Percentiles rank a stretch among this genome's conserved stretches.
These are phyloP conservation scores for Rhabdomys dilectus DNA, from an alignment of 2,113 vertebrate species.

Conservation along the genomic window DNA sequence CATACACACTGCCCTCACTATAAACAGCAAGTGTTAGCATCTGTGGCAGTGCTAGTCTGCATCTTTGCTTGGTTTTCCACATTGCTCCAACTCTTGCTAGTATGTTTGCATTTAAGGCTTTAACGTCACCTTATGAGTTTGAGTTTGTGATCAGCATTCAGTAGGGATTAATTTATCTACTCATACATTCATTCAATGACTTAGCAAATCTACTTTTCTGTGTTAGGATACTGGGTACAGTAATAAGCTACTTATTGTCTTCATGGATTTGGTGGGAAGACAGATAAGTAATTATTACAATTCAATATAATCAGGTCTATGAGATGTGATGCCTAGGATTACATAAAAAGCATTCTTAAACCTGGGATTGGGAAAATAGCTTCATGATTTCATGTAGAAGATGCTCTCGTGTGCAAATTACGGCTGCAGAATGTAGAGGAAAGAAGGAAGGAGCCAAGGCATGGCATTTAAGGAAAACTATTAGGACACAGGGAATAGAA, in stretches of 20 bases:
- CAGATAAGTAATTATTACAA: background rate
- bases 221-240: background rate
- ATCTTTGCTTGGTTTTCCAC: background rate
- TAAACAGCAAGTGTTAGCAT: background rate
- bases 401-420: background rate
- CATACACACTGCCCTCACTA: background rate
- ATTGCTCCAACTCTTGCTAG: background rate
- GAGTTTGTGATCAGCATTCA: background rate
- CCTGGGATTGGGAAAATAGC: background rate
- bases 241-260: background rate
- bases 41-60: background rate
- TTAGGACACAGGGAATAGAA: background rate
- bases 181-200: background rate
- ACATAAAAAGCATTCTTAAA: background rate
- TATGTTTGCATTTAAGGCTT: background rate
- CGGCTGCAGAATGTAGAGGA: background rate
- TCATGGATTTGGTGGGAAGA: background rate
- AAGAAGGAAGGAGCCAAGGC: background rate
- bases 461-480: background rate
- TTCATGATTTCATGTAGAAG: constrained; percentile 35
- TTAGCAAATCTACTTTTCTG: background rate
- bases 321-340: background rate
- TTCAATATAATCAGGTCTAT: background rate
- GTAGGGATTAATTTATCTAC: background rate
- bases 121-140: background rate